phyloP scores from a whole-genome alignment of 2,888 invertebrate genomes.

The Notodonta dromedarius region DNA sequence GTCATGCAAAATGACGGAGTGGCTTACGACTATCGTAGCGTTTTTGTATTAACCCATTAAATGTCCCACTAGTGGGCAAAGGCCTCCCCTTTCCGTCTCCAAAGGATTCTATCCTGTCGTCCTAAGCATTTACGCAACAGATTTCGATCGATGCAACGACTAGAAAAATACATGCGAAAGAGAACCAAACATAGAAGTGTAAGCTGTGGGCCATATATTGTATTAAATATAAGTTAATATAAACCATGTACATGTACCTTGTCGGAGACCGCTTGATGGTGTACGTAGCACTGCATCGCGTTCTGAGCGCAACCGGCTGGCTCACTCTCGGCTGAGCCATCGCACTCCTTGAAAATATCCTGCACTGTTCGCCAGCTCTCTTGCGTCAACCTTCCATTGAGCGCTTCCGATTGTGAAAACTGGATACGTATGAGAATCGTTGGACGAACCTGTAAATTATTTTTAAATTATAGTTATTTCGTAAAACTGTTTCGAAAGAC shows the following conservation, averaged over 20 bases:
- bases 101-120: too few species aligned
- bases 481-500: too few species aligned
- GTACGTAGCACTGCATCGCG: conserved; percentile 81
- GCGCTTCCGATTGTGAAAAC: conserved; percentile 68
- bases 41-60: too few species aligned
- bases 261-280: conserved; percentile 80
- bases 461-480: too few species aligned
- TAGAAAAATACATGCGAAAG: neutral
- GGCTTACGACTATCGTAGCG: too few species aligned
- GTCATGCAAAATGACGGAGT: too few species aligned
- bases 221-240: too few species aligned
- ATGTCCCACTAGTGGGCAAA: too few species aligned
- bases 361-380: conserved; percentile 52
- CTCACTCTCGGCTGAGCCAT: conserved; percentile 57
- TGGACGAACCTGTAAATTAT: conserved; percentile 73
- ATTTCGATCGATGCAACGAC: too few species aligned
- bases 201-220: too few species aligned
- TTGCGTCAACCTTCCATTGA: conserved; percentile 61
- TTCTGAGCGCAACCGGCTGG: conserved; percentile 61
- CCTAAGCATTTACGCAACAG: too few species aligned
- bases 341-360: conserved; percentile 45
- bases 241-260: conserved; percentile 72
- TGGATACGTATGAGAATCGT: conserved; percentile 79
- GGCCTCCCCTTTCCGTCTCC: too few species aligned
- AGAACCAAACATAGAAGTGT: neutral